A percentile compares a stretch with the other conserved stretches of the same genome.
These are phyloP conservation scores for Scaeva pyrastri DNA, from an alignment of 2,888 invertebrate genomes.

Conservation along the genomic window DNA sequence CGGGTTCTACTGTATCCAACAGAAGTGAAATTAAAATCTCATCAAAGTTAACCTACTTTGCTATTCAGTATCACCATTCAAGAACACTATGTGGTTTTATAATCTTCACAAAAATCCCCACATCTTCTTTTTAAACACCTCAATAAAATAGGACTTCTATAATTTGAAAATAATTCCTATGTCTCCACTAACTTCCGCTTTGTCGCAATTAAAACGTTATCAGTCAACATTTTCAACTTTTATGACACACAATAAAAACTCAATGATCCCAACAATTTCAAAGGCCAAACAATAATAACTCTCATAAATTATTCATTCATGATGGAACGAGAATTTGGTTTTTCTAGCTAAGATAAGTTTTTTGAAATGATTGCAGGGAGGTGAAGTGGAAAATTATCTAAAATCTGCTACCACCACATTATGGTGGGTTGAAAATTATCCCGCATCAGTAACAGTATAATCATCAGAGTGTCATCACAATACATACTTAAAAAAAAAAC, in stretches of 20 bases:
- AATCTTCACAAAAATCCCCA: too few species aligned
- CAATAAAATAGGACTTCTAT: too few species aligned
- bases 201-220: not conserved
- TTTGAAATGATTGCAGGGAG: not conserved
- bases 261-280: not conserved
- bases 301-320: slow-evolving; percentile 18
- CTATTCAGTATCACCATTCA: too few species aligned
- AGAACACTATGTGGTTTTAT: too few species aligned
- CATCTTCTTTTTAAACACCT: too few species aligned
- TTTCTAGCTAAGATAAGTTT: slow-evolving; percentile 3
- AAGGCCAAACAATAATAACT: not conserved
- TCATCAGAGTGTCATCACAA: slow-evolving; percentile 19
- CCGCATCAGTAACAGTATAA: slow-evolving; percentile 10
- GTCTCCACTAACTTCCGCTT: too few species aligned
- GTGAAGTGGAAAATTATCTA: not conserved
- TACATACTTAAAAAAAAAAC: slow-evolving; percentile 17
- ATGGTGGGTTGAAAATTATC: not conserved
- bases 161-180: too few species aligned
- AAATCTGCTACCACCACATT: not conserved
- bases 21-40: too few species aligned
- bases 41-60: too few species aligned
- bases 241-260: slow-evolving; percentile 17
- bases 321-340: not conserved
- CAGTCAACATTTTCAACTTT: slow-evolving; percentile 17
- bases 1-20: too few species aligned